Conservation (phyloP, 2,113 vertebrate genomes). For the Ascaphus truei region DNA sequence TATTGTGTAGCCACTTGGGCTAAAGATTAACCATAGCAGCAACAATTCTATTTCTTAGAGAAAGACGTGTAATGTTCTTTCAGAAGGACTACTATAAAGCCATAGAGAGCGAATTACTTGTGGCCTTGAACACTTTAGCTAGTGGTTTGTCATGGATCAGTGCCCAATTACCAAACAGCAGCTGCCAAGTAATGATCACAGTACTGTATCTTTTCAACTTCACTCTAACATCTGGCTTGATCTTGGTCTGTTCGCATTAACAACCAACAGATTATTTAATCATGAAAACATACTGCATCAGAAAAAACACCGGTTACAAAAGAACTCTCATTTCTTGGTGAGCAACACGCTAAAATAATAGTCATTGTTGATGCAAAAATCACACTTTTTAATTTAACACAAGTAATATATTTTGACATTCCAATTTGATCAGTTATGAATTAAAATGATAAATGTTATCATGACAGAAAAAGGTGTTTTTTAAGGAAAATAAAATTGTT, state of each 20-base stretch:
- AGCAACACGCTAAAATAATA: no score
- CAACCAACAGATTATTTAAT: background rate
- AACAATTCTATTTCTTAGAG: no score
- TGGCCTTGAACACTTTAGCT: background rate
- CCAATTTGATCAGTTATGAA: no score
- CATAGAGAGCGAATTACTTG: background rate
- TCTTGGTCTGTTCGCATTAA: background rate
- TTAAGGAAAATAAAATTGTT: no score
- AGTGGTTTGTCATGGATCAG: background rate
- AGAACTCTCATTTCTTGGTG: no score
- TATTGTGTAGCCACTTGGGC: no score
- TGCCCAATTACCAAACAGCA: background rate
- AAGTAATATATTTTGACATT: no score
- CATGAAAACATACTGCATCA: background rate
- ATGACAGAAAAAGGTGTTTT: no score
- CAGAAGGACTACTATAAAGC: background rate
- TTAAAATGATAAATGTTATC: no score
- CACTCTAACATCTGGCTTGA: background rate
- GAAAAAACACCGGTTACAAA: background rate
- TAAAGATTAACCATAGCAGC: no score
- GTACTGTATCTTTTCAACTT: background rate
- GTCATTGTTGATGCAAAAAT: no score
- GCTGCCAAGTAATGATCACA: background rate
- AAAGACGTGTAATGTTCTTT: background rate
- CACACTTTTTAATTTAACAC: no score